These are phyloP conservation scores for Saccostrea echinata DNA, from an alignment of 1,140 invertebrate genomes.

Conservation along the genomic window DNA sequence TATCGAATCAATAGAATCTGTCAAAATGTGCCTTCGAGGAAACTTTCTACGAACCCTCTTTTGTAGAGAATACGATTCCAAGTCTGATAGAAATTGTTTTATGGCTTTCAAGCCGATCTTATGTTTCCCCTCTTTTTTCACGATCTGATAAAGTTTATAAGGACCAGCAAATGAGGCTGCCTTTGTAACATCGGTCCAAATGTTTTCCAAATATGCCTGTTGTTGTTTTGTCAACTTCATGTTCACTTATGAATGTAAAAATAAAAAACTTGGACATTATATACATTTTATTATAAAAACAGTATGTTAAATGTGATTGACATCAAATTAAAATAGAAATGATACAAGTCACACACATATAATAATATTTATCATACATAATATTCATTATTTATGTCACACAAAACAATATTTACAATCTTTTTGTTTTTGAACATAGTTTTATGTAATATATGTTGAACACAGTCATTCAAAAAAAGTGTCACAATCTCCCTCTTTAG, in stretches of 20 bases:
- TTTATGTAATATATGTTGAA: neutral
- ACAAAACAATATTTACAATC: neutral
- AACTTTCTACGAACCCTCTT: slow-evolving; percentile 45
- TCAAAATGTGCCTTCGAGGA: slow-evolving; percentile 4
- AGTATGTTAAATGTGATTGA: slow-evolving; percentile 6
- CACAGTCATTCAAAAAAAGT: neutral
- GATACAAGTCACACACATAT: neutral
- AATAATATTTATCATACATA: slow-evolving; percentile 19
- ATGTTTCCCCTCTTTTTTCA: slow-evolving; percentile 36
- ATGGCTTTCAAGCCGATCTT: slow-evolving; percentile 32
- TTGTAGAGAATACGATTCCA: slow-evolving; percentile 43
- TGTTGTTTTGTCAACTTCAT: slow-evolving; percentile 14
- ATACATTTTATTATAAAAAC: neutral
- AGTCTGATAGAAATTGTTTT: slow-evolving; percentile 41
- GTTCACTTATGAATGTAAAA: neutral
- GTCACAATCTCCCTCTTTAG: neutral
- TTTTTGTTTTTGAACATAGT: neutral
- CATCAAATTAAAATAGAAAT: neutral
- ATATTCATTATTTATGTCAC: slow-evolving; percentile 26
- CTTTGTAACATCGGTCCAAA: neutral
- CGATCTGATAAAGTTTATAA: slow-evolving; percentile 39
- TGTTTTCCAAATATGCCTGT: slow-evolving; percentile 1
- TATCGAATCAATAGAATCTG: slow-evolving; percentile 1
- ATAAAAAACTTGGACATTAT: neutral
- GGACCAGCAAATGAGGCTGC: neutral